phyloP scores from a whole-genome alignment of 35 echinoderm and acorn worm genomes.

The Ptychodera flava region DNA sequence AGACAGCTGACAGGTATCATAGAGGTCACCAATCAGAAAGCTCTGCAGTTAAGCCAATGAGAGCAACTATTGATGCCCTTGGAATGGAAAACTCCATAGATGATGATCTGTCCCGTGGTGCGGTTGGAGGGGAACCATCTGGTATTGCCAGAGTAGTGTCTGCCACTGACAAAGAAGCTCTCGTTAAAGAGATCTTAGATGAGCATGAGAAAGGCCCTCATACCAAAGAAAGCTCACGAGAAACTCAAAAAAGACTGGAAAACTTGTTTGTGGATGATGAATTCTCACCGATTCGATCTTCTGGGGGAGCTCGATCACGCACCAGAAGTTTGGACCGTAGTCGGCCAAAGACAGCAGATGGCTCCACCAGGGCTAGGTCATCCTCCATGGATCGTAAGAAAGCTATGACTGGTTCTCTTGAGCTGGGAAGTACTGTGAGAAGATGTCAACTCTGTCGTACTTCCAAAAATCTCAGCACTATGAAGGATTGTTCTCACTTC shows the following conservation, averaged over 20 bases:
- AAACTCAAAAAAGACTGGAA: slow-evolving; percentile 23
- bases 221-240: slow-evolving; percentile 11
- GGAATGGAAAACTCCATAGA: background rate
- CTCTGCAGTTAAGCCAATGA: background rate
- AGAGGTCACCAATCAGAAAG: background rate
- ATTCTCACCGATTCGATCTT: background rate
- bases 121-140: background rate
- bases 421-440: background rate
- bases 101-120: background rate
- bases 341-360: background rate
- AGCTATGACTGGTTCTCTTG: background rate
- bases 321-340: background rate
- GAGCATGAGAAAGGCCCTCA: background rate
- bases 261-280: slow-evolving; percentile 8
- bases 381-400: background rate
- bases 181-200: background rate
- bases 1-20: background rate
- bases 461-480: background rate
- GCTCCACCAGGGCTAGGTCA: background rate
- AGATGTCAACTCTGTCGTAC: background rate
- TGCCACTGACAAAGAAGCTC: background rate
- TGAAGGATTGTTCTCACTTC: background rate
- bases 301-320: background rate
- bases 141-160: background rate
- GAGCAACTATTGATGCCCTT: background rate